These are phyloP conservation scores for Cheracebus regulus DNA, from an alignment of 2,797 vertebrate genomes.

Conservation along the genomic window DNA sequence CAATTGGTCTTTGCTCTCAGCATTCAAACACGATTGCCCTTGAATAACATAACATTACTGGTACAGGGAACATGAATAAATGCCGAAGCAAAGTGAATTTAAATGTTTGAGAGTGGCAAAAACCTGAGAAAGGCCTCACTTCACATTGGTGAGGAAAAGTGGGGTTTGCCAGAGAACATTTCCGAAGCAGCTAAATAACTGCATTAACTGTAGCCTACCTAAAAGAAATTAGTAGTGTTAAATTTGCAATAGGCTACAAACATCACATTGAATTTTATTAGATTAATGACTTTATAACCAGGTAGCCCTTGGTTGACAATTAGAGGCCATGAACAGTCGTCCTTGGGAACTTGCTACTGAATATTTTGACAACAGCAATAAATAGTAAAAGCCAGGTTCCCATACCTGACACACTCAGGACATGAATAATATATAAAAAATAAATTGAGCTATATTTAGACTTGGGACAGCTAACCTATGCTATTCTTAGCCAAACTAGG, in stretches of 20 bases:
- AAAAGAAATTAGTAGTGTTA: fast-evolving
- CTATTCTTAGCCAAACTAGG: neutral
- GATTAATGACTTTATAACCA: neutral
- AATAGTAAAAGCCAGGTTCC: neutral
- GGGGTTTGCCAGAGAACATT: fast-evolving
- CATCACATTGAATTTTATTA: neutral
- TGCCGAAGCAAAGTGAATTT: neutral
- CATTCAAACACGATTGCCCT: slow-evolving; percentile 17
- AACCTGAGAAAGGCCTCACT: neutral
- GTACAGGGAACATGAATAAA: neutral
- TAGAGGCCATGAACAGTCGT: neutral
- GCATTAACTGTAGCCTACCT: neutral
- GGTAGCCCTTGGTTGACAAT: neutral
- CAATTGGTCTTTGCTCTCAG: slow-evolving; percentile 24
- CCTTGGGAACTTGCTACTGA: neutral
- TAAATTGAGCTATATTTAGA: neutral
- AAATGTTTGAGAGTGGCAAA: neutral
- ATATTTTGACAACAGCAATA: neutral
- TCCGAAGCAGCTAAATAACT: neutral
- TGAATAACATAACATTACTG: neutral
- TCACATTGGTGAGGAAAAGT: neutral
- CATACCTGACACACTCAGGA: neutral
- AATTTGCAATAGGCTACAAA: neutral
- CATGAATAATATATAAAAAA: neutral
- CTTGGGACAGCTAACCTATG: neutral